Base-by-base conservation (phyloP, 2,113 vertebrate species). In the Echinops telfairi region DNA sequence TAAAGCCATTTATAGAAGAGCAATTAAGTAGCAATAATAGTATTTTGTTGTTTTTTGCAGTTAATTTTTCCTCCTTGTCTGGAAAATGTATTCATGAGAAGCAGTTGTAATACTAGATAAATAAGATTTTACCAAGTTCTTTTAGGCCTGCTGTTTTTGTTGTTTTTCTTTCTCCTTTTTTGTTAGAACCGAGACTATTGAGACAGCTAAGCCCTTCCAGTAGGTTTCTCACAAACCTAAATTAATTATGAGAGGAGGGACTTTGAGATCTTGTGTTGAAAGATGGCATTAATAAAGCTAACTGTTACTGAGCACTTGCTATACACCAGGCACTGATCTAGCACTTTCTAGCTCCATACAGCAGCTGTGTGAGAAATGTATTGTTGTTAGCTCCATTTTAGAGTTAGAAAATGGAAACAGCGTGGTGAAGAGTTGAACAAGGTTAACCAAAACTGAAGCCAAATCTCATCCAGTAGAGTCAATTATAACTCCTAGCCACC, bases 51-150 rank as follows among this genome's bases (percentile, higher is more conserved):
- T 92, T 53, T 53, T 1, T 53, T 53, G 47, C 15, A 71, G 23
- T 36, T 91, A 23, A 40, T 86, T 70, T 91, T 29, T 70, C 79
- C 86, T 93, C 66, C n/a, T 89, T 93, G 14, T 38, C 43, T 88
- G 68, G 68, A 77, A 95, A 86, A 68, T 81, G 58, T 88, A 38
- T 20, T 80, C 70, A 84, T 88, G 64, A 90, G 31, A 88, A 96
- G 40, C 8, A 36, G 33, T 92, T 95, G n/a, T 23, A 94, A 83
- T 85, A 43, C 16, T 85, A 58, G 64, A 68, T 82, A 76, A 89
- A 53, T 89, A 78, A 58, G 17, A 53, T 87, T 95, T 94, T 82
- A 66, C 40, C 11, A 12, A 81, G 73, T 87, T 80, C 92, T 93
- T 93, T 90, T 73, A 86, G 57, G n/a, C 70, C 89, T 90, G 58